Percentiles rank a stretch among this genome's conserved stretches.
phyloP scores from a whole-genome alignment of 2,113 vertebrate genomes.

The Lophius piscatorius region DNA sequence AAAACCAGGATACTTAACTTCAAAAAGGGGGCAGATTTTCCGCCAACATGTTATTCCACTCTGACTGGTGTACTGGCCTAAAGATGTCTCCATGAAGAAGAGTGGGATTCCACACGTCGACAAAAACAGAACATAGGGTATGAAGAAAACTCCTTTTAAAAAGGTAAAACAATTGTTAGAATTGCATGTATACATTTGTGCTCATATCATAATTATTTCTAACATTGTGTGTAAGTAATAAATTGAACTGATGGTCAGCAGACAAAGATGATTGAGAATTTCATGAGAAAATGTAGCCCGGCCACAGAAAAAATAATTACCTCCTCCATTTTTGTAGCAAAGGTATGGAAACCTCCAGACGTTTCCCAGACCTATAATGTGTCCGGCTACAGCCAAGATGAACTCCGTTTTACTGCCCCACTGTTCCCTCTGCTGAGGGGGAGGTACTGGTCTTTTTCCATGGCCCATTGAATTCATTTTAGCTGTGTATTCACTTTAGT shows the following conservation, averaged over 20 bases:
- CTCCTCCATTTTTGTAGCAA: slow-evolving; percentile 84
- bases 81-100: slow-evolving; percentile 81
- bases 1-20: slow-evolving; percentile 63
- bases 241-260: no score
- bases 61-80: slow-evolving; percentile 83
- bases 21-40: slow-evolving; percentile 82
- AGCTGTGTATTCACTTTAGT: slow-evolving; percentile 21
- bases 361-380: slow-evolving; percentile 80
- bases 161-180: neutral
- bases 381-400: slow-evolving; percentile 76
- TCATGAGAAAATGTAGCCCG: neutral
- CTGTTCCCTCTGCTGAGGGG: slow-evolving; percentile 62
- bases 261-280: no score
- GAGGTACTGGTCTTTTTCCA: slow-evolving; percentile 1
- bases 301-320: slow-evolving; percentile 41
- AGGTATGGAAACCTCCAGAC: slow-evolving; percentile 84
- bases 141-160: slow-evolving; percentile 78
- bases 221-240: no score
- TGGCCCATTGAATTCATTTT: slow-evolving; percentile 32
- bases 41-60: slow-evolving; percentile 83
- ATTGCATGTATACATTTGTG: neutral
- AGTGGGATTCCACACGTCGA: slow-evolving; percentile 80
- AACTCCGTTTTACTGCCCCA: slow-evolving; percentile 79
- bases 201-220: no score
- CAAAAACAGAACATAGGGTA: slow-evolving; percentile 80